A percentile compares a stretch with the other conserved stretches of the same genome.
phyloP scores from a whole-genome alignment of 2,888 invertebrate species.

The Alsophila aescularia region DNA sequence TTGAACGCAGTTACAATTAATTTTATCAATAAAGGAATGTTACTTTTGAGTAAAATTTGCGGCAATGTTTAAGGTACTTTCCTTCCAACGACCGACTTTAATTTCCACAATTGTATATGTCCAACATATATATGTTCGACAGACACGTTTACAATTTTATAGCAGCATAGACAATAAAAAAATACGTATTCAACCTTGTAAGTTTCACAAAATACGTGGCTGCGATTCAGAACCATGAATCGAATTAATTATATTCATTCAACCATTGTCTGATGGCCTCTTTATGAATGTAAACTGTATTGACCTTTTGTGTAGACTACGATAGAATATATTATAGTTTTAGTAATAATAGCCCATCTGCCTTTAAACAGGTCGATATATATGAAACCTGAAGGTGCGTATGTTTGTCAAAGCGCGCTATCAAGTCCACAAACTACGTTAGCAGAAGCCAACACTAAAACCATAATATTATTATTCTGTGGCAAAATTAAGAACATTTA shows the following conservation, averaged over 20 bases:
- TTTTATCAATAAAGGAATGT: no score
- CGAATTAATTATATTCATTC: constrained; percentile 16
- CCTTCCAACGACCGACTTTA: no score
- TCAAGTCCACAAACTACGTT: not conserved
- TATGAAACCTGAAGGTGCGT: not conserved
- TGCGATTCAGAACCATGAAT: constrained; percentile 18
- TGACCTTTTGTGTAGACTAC: constrained; percentile 38
- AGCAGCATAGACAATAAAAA: not conserved
- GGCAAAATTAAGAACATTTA: no score
- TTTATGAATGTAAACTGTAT: constrained; percentile 40
- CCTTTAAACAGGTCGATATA: constrained; percentile 10
- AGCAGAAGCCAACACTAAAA: no score
- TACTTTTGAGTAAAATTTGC: no score
- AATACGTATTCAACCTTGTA: constrained; percentile 14
- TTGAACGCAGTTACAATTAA: no score
- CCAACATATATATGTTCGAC: not conserved
- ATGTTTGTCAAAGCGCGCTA: not conserved
- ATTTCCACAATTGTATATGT: no score
- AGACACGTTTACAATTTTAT: not conserved
- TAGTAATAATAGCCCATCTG: constrained; percentile 27
- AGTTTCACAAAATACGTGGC: constrained; percentile 17
- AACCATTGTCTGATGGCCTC: constrained; percentile 32
- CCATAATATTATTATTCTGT: not conserved
- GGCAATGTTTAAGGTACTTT: no score
- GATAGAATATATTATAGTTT: no score